Evolutionary conservation across 2,113 vertebrate genomes (phyloP).

Genomic region (Corydoras maculifer): DNA sequence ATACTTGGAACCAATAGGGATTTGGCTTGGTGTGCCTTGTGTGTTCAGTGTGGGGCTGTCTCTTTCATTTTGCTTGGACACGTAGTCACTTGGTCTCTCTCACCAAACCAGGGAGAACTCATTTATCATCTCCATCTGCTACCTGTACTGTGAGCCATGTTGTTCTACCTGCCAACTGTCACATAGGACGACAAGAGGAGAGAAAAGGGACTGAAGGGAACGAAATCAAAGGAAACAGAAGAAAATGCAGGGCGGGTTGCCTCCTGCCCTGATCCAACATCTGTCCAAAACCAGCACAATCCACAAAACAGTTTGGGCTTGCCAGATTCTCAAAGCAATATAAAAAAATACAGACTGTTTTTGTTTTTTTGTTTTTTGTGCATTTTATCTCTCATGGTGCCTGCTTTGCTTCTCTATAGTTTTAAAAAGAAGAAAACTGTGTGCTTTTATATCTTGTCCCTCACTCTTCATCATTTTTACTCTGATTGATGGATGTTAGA

Average conservation of each 20-base stretch:
- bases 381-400: no score
- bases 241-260: no score
- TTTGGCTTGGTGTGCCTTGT: conserved; percentile 1
- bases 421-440: no score
- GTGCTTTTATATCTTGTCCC: no score
- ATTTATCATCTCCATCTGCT: conserved; percentile 45
- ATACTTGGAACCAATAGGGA: neutral
- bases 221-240: neutral
- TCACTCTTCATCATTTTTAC: no score
- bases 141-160: conserved; percentile 38
- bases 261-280: neutral
- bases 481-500: no score
- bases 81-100: conserved; percentile 4
- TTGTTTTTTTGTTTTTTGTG: no score
- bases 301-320: neutral
- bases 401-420: no score
- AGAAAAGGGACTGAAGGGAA: conserved; percentile 4
- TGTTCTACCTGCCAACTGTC: conserved; percentile 37
- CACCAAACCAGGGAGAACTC: conserved; percentile 26
- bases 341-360: no score
- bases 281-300: neutral
- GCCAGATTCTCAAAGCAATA: neutral
- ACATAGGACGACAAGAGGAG: conserved; percentile 9
- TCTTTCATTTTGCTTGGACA: conserved; percentile 24
- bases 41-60: conserved; percentile 6